phyloP scores from a whole-genome alignment of 2,888 invertebrate genomes.

The Brachyptera putata region DNA sequence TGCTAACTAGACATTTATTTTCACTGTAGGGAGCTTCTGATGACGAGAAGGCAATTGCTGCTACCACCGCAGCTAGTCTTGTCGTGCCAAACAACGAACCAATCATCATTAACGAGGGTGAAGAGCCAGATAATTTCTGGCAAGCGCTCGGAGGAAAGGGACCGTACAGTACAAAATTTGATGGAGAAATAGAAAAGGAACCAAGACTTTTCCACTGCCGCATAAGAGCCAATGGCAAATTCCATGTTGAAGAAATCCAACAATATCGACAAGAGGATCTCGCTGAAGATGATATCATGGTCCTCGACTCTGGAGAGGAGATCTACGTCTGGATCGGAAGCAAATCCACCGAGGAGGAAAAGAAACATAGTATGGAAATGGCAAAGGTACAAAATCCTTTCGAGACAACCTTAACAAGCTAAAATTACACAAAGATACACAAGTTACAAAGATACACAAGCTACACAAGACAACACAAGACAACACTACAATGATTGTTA shows the following conservation, averaged over 20 bases:
- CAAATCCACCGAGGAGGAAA: constrained; percentile 63
- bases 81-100: constrained; percentile 50
- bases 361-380: constrained; percentile 48
- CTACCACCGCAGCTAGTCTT: constrained; percentile 47
- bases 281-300: constrained; percentile 70
- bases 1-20: neutral
- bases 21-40: constrained; percentile 53
- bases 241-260: constrained; percentile 67
- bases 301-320: constrained; percentile 71
- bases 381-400: constrained; percentile 49
- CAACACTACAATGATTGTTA: too few relatives aligned
- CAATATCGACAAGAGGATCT: constrained; percentile 72
- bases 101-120: constrained; percentile 56
- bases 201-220: constrained; percentile 69
- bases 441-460: too few relatives aligned
- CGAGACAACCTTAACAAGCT: too few relatives aligned
- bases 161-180: constrained; percentile 50
- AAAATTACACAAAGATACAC: too few relatives aligned
- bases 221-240: constrained; percentile 55
- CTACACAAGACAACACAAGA: too few relatives aligned
- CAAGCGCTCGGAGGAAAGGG: constrained; percentile 59
- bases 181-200: constrained; percentile 44
- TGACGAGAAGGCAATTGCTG: constrained; percentile 59
- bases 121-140: constrained; percentile 68
- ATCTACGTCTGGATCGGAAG: constrained; percentile 76